phyloP scores from a whole-genome alignment of 2,113 vertebrate species.

The Antennarius striatus region DNA sequence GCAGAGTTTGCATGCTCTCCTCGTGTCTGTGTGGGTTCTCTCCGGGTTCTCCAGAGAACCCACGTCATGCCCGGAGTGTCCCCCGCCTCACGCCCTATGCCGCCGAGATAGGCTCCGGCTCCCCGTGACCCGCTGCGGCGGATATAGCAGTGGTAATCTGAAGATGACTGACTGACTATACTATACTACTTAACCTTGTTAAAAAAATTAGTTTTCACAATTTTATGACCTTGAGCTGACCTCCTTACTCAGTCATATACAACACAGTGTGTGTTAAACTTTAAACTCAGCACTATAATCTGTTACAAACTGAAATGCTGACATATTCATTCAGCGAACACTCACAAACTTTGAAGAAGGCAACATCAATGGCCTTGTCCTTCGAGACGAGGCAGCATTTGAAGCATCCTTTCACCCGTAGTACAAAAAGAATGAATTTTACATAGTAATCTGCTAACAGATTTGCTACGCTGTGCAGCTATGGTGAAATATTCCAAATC shows the following conservation, averaged over 20 bases:
- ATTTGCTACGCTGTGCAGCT: no score
- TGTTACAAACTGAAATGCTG: conserved; percentile 48
- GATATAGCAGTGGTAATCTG: no score
- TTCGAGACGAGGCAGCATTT: conserved; percentile 23
- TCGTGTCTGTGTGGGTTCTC: no score
- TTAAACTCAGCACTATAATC: conserved; percentile 47
- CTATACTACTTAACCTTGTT: conserved; percentile 1
- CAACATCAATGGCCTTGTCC: conserved; percentile 30
- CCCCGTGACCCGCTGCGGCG: no score
- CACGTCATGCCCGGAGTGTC: no score
- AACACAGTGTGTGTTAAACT: conserved; percentile 33
- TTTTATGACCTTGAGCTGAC: conserved; percentile 46
- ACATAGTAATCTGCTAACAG: background rate
- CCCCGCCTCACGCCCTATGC: no score
- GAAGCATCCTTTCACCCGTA: background rate
- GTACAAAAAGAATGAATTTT: background rate
- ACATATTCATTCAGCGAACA: conserved; percentile 42
- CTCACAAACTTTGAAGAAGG: conserved; percentile 40
- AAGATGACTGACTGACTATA: conserved; percentile 16
- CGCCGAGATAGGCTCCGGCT: no score
- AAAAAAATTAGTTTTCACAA: conserved; percentile 4
- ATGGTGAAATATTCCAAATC: no score
- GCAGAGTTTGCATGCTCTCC: no score
- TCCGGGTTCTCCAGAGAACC: no score
- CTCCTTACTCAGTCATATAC: conserved; percentile 43